phyloP scores from a whole-genome alignment of 2,888 invertebrate species.

The Bimastos eiseni region DNA sequence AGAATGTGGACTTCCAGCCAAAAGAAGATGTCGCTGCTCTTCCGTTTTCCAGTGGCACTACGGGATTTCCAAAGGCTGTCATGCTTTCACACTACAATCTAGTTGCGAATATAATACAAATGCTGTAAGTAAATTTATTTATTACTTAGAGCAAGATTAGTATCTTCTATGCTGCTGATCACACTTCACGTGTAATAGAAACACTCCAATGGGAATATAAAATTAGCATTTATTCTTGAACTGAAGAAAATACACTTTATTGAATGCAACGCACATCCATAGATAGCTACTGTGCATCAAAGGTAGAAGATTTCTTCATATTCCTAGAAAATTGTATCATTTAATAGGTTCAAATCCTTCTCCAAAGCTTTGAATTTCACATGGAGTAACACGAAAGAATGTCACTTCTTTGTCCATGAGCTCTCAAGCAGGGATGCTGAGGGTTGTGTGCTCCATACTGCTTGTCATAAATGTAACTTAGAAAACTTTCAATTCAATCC shows the following conservation, averaged over 20 bases:
- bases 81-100: constrained; percentile 57
- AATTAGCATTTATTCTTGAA: not conserved
- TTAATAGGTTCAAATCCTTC: too few species aligned
- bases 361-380: too few species aligned
- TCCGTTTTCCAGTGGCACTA: constrained; percentile 85
- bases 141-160: not conserved
- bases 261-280: not conserved
- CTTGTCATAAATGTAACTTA: too few species aligned
- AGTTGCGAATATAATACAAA: constrained; percentile 53
- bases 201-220: not conserved
- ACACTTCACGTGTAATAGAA: not conserved
- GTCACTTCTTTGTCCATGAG: too few species aligned
- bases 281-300: too few species aligned
- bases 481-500: too few species aligned
- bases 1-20: constrained; percentile 51
- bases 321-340: too few species aligned
- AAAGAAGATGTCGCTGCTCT: constrained; percentile 72
- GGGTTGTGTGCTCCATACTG: too few species aligned
- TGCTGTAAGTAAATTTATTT: not conserved
- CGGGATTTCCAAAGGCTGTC: constrained; percentile 68
- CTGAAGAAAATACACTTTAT: not conserved
- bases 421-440: too few species aligned
- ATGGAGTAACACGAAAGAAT: too few species aligned
- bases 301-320: too few species aligned
- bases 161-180: not conserved